phyloP scores from a whole-genome alignment of 2,797 vertebrate species.

The Pseudochromis fuscus region DNA sequence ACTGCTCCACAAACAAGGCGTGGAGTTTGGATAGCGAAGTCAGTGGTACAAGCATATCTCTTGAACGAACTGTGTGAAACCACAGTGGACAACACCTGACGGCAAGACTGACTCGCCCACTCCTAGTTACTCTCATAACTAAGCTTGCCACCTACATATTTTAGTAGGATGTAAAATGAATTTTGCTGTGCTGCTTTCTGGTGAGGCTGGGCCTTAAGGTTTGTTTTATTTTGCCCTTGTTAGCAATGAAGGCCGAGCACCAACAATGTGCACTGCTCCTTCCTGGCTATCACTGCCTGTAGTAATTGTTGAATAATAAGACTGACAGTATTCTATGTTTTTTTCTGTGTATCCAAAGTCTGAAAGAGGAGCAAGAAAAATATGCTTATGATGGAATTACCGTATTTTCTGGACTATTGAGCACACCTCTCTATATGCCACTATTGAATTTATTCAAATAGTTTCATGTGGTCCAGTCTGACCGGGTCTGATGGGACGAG shows the following conservation, averaged over 20 bases:
- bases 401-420: too few relatives aligned
- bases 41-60: too few relatives aligned
- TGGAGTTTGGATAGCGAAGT: background rate
- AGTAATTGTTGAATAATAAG: background rate
- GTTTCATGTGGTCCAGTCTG: too few relatives aligned
- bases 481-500: too few relatives aligned
- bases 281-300: slow-evolving; percentile 36
- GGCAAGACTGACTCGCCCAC: background rate
- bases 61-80: too few relatives aligned
- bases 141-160: background rate
- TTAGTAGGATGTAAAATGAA: background rate
- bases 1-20: background rate
- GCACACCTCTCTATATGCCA: too few relatives aligned
- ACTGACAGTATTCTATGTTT: too few relatives aligned
- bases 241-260: slow-evolving; percentile 10
- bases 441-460: too few relatives aligned
- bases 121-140: background rate
- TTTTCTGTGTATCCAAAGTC: too few relatives aligned
- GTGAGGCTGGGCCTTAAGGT: slow-evolving; percentile 17
- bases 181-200: slow-evolving; percentile 2
- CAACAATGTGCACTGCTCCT: slow-evolving; percentile 19
- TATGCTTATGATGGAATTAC: too few relatives aligned
- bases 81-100: too few relatives aligned
- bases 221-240: background rate
- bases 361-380: too few relatives aligned